Base-by-base conservation (phyloP, 2,888 invertebrate genomes). In the Phengaris arion region DNA sequence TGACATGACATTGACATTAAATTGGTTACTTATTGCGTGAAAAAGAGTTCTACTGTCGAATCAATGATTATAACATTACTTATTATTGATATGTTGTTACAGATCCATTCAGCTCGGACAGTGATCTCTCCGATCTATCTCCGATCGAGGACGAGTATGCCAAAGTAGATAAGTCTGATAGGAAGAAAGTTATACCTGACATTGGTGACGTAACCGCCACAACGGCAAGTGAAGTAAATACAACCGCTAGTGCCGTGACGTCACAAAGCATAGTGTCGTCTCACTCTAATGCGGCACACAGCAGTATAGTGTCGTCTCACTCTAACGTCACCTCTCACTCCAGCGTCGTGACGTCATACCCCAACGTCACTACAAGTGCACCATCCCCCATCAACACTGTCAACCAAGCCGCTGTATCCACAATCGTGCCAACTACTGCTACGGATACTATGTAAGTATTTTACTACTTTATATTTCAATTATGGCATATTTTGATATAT, bases 121-220 rank as follows among this genome's bases (percentile, higher is more conserved):
- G 97, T 74, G 98, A 98, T 87, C 95, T 97, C 70, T 97, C 97
- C 2, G 97, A 98, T 89, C 92, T 96, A 76, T 97, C 97, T 80
- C 97, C 97, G 0, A 96, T 97, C 75, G 97, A 98, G 81, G 95
- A 95, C 80, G 93, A 93, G 79, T 93, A 93, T 80, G 93, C 93
- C 52, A 92, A 92, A 82, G 91, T 93, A 64, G 92, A 92, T 79
- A 93, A 92, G 79, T 87, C 91, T 0, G 83, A 83, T n/a, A 83
- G 85, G 22, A 84, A 87, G 35, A 89, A 89, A 64, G 93, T 94
- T 79, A 87, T 93, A 35, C 92, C 92, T 2, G 92, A 93, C 81
- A 84, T 92, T 75, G 92, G 92, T 74, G 93, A 92, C 86, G 91
- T 92, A 77, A 92, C 93, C 0, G 92, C 84, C 6, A 81, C 86